A percentile compares a stretch with the other conserved stretches of the same genome.
phyloP scores from a whole-genome alignment of 1,140 invertebrate species.

The Whitmania pigra region DNA sequence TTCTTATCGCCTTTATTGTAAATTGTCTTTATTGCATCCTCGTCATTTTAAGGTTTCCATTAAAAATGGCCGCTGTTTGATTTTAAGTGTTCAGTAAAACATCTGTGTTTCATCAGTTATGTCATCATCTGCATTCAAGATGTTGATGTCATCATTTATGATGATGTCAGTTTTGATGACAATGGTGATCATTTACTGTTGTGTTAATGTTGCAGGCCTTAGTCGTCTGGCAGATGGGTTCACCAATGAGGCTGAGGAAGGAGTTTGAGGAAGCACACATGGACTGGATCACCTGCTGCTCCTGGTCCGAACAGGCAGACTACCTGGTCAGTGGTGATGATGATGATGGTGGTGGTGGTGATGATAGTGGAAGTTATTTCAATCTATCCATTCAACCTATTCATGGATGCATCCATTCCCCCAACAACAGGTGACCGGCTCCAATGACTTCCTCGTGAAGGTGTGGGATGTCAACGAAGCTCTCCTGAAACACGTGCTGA shows the following conservation, averaged over 20 bases:
- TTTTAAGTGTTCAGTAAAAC: too few relatives aligned
- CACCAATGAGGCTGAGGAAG: neutral
- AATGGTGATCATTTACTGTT: neutral
- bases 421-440: constrained; percentile 32
- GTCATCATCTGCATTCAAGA: too few relatives aligned
- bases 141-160: too few relatives aligned
- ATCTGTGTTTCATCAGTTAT: too few relatives aligned
- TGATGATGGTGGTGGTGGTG: constrained; percentile 21
- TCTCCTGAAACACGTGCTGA: constrained; percentile 26
- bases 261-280: constrained; percentile 28
- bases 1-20: too few relatives aligned
- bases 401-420: neutral
- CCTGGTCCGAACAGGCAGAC: constrained; percentile 37
- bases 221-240: neutral
- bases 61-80: too few relatives aligned
- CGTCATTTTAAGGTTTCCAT: too few relatives aligned
- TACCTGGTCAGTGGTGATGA: constrained; percentile 30
- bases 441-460: constrained; percentile 40
- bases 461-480: constrained; percentile 32
- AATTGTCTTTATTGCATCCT: too few relatives aligned
- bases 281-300: constrained; percentile 40
- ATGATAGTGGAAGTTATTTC: neutral
- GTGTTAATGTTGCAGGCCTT: neutral
- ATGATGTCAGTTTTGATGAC: too few relatives aligned
- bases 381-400: neutral